These are phyloP conservation scores for Meloe dianella DNA, from an alignment of 2,888 invertebrate species.

Conservation along the genomic window DNA sequence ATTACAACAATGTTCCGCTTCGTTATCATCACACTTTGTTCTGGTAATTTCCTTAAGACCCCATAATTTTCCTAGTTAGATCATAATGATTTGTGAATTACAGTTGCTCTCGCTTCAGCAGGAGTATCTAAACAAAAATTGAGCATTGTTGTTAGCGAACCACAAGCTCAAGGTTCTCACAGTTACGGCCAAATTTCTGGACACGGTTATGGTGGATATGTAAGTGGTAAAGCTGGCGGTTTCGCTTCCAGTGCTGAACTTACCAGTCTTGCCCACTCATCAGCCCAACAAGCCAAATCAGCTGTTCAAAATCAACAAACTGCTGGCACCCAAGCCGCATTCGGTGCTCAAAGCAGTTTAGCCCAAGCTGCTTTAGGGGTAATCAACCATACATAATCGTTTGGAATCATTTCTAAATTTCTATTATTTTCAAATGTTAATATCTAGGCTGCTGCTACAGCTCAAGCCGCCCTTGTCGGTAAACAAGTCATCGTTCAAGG, in stretches of 20 bases:
- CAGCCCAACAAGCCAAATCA: slow-evolving; percentile 74
- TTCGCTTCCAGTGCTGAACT: slow-evolving; percentile 71
- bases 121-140: slow-evolving; percentile 22
- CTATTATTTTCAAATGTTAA: slow-evolving; percentile 4
- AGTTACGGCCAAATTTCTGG: slow-evolving; percentile 14
- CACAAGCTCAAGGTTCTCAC: slow-evolving; percentile 25
- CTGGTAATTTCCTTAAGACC: slow-evolving; percentile 23
- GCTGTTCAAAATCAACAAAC: slow-evolving; percentile 72
- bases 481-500: slow-evolving; percentile 60
- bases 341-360: slow-evolving; percentile 73
- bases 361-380: slow-evolving; percentile 70
- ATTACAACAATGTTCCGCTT: slow-evolving; percentile 30
- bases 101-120: slow-evolving; percentile 24
- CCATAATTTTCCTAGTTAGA: background rate
- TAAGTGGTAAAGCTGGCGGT: slow-evolving; percentile 42
- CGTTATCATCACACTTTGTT: slow-evolving; percentile 23
- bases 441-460: slow-evolving; percentile 49
- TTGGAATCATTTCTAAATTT: no score
- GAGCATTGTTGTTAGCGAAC: slow-evolving; percentile 23
- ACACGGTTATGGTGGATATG: slow-evolving; percentile 25
- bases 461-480: slow-evolving; percentile 68
- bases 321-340: slow-evolving; percentile 76
- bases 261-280: slow-evolving; percentile 69
- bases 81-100: background rate
- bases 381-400: slow-evolving; percentile 25